phyloP scores from a whole-genome alignment of 23 tunicate species.

The Styela clava region DNA sequence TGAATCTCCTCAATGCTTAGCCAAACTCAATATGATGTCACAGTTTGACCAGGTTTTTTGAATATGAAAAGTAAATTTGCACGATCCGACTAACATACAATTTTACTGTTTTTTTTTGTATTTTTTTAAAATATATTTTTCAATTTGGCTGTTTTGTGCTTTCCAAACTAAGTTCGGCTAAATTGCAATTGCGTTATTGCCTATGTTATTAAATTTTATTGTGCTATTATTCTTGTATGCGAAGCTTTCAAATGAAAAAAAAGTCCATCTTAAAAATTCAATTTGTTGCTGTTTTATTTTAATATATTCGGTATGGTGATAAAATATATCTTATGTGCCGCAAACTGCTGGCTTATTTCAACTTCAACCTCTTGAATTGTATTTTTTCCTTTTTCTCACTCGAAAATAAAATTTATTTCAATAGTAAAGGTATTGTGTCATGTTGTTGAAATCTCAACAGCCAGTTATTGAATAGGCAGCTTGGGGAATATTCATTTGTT shows the following conservation, averaged over 20 bases:
- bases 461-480: too few relatives aligned
- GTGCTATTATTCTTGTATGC: neutral
- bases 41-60: too few relatives aligned
- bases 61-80: too few relatives aligned
- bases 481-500: too few relatives aligned
- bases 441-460: too few relatives aligned
- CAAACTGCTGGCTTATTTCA: neutral
- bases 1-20: too few relatives aligned
- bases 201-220: neutral
- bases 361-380: slow-evolving; percentile 22
- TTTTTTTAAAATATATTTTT: too few relatives aligned
- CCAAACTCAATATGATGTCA: too few relatives aligned
- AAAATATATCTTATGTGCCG: neutral
- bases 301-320: neutral
- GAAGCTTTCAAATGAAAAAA: neutral
- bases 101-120: neutral
- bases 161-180: neutral
- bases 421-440: slow-evolving; percentile 14
- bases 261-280: too few relatives aligned
- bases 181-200: neutral
- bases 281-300: neutral
- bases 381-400: slow-evolving; percentile 11
- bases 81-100: neutral
- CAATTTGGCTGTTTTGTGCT: neutral
- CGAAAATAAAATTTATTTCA: slow-evolving; percentile 33